Evolutionary conservation across 2,797 vertebrate species (phyloP).

Genomic region (Ibycter americanus): DNA sequence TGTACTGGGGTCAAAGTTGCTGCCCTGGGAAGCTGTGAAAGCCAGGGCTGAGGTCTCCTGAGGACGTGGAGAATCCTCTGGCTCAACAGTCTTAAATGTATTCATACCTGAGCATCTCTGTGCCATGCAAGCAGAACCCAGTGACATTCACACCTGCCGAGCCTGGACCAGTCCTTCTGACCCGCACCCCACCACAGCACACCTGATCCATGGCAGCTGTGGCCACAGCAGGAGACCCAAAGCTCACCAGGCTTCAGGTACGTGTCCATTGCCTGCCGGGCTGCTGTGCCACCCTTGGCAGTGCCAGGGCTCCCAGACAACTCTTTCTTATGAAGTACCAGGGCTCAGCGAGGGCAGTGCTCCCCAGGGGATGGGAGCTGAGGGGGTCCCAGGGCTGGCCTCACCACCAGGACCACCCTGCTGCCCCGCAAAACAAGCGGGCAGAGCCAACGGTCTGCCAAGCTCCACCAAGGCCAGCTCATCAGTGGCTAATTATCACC

Average conservation of each 20-base stretch:
- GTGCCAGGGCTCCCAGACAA: not conserved
- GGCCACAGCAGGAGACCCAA: not conserved
- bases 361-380: not conserved
- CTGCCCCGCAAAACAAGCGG: not conserved
- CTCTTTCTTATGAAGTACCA: not conserved
- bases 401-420: not conserved
- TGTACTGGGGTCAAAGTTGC: not conserved
- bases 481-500: not conserved
- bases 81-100: not conserved
- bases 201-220: not conserved
- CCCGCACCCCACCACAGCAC: not conserved
- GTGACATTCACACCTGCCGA: not conserved
- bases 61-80: not conserved
- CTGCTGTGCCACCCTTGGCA: accelerated
- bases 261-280: not conserved
- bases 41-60: not conserved
- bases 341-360: accelerated
- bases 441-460: not conserved
- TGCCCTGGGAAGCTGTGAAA: not conserved
- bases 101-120: not conserved
- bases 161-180: not conserved
- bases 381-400: not conserved
- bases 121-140: not conserved
- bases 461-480: not conserved
- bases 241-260: not conserved